A percentile compares a stretch with the other conserved stretches of the same genome.
Evolutionary conservation across 35 echinoderm and acorn worm genomes (phyloP).

Genomic region (Heliocidaris tuberculata): DNA sequence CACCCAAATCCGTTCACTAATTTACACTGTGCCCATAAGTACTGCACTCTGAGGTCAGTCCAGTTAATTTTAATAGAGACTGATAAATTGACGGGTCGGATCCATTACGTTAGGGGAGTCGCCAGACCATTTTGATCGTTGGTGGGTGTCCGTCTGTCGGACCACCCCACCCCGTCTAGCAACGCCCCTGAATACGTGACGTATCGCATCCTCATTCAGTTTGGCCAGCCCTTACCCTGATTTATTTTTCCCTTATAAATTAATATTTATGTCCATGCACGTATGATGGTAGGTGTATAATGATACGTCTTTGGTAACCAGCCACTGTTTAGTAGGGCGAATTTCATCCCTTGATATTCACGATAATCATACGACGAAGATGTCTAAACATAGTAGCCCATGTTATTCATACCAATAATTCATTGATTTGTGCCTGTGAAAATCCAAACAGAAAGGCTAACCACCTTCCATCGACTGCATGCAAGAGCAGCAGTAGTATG

Average conservation of each 20-base stretch:
- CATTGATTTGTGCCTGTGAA: background rate
- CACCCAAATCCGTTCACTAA: background rate
- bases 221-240: too few relatives aligned
- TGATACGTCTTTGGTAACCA: background rate
- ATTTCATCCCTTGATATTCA: background rate
- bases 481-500: background rate
- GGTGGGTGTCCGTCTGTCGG: background rate
- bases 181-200: background rate
- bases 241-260: too few relatives aligned
- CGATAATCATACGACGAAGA: background rate
- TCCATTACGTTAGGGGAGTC: background rate
- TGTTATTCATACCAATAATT: background rate
- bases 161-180: background rate
- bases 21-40: background rate
- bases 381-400: background rate
- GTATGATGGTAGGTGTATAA: background rate
- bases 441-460: background rate
- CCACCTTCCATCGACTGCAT: background rate
- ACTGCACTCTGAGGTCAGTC: background rate
- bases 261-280: background rate
- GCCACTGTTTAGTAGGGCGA: background rate
- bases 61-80: background rate
- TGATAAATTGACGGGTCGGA: background rate
- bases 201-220: too few relatives aligned
- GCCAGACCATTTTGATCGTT: background rate